Conservation (phyloP, 2,797 vertebrate species). For the Hephaestus fuliginosus region DNA sequence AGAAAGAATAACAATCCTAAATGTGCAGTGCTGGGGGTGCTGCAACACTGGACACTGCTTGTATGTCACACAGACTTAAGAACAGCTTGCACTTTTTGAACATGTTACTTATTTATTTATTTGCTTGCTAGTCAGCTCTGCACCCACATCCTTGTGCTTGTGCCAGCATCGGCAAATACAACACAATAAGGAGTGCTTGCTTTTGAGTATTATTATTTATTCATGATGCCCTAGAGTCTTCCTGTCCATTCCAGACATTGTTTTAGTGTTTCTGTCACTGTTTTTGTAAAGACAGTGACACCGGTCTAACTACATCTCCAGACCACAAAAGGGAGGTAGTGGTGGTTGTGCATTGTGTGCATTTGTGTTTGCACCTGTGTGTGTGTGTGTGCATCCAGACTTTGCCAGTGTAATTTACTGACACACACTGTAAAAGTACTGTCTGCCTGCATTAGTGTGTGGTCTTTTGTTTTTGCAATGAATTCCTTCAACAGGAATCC, state of each 20-base stretch:
- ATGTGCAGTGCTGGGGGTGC: slow-evolving; percentile 43
- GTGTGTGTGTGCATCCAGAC: neutral
- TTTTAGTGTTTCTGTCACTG: slow-evolving; percentile 81
- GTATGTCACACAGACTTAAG: slow-evolving; percentile 62
- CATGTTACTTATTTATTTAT: slow-evolving; percentile 77
- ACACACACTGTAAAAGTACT: slow-evolving; percentile 11
- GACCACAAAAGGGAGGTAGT: slow-evolving; percentile 39
- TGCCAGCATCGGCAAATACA: slow-evolving; percentile 78
- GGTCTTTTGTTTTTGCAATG: slow-evolving; percentile 37
- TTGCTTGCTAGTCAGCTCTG: slow-evolving; percentile 64
- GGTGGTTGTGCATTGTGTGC: slow-evolving; percentile 12
- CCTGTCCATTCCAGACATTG: slow-evolving; percentile 78
- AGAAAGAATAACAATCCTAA: slow-evolving; percentile 42
- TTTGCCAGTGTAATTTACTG: slow-evolving; percentile 12
- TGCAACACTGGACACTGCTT: slow-evolving; percentile 40
- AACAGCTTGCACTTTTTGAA: slow-evolving; percentile 72
- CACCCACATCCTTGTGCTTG: slow-evolving; percentile 55
- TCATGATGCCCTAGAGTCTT: slow-evolving; percentile 83
- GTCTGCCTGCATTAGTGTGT: slow-evolving; percentile 27
- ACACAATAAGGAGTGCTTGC: slow-evolving; percentile 67
- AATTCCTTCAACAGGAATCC: slow-evolving; percentile 37
- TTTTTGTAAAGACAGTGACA: slow-evolving; percentile 70
- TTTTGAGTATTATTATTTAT: slow-evolving; percentile 81
- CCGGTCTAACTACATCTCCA: slow-evolving; percentile 63
- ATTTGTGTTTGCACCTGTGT: slow-evolving; percentile 11